Base-by-base conservation (phyloP, 2,888 invertebrate genomes). In the Cephus spinipes region DNA sequence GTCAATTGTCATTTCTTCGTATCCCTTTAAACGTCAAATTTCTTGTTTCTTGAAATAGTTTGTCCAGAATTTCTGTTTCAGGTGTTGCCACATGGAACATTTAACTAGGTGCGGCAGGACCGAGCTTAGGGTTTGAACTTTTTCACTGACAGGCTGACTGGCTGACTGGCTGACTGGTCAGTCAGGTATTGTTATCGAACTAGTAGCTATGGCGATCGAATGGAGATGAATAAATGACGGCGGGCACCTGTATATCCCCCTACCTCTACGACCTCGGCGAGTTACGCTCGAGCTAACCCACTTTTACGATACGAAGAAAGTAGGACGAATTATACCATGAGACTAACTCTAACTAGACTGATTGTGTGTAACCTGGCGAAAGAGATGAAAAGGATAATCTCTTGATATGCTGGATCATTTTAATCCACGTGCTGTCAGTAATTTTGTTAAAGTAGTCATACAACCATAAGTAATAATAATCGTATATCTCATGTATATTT, bases 261-360 rank as follows among this genome's bases (percentile, higher is more conserved):
- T 55, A 55, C 55, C 55, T 23, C 55, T 15, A 23, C 55, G 55
- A 55, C 55, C 55, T 55, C 55, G 55, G 23, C 23, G 1, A 15
- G 55, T 23, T 55, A 55, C 55, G 31, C 31, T 23, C 71, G 71
- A 33, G 33, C 71, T 23, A 82, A 84, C 86, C 86, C 84, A 86
- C 86, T 87, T 88, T 86, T 81, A 32, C 77, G 69, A 34, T 68
- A 80, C 85, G 80, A 85, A 85, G 87, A 87, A 87, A 87, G 87
- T 87, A 76, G 88, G 84, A 83, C 88, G 79, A 71, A 2, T 71
- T 55, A 55, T 55, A 55, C 55, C 55, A 55, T 23, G 55, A 55
- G 23, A 55, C 55, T 23, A 55, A 55, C 15, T 23, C 2, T 55
- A 15, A 2, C 23, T 55, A 55, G 40, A 6, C 23, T 23, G 40